Conservation (phyloP, 2,797 vertebrate genomes). For the Liasis olivaceus region DNA sequence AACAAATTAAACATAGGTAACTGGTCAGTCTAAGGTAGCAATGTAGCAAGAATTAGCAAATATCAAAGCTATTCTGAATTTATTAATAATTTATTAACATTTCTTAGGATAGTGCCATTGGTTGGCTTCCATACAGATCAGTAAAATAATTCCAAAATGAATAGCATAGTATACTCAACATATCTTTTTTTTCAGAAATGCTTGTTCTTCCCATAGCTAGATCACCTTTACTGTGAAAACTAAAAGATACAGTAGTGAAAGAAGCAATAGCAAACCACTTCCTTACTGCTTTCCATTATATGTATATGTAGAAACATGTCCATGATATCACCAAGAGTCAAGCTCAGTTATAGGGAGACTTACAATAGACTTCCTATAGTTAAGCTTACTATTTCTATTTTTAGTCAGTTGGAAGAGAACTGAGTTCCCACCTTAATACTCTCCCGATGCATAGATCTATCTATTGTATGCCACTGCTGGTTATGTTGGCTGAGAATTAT, state of each 20-base stretch:
- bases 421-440: not conserved
- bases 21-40: not conserved
- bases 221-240: not conserved
- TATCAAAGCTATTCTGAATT: not conserved
- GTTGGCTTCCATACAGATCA: not conserved
- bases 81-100: conserved; percentile 17
- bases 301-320: not conserved
- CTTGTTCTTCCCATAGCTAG: not conserved
- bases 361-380: no score
- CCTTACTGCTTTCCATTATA: not conserved
- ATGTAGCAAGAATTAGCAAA: not conserved
- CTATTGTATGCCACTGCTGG: not conserved
- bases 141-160: not conserved
- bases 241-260: not conserved
- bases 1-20: not conserved
- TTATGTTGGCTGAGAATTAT: not conserved
- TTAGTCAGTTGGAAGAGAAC: not conserved
- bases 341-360: not conserved
- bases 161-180: not conserved
- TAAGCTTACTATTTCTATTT: not conserved
- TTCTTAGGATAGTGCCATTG: not conserved
- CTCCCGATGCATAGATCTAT: not conserved
- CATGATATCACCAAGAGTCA: not conserved
- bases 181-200: fast-evolving
- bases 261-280: not conserved